Percentiles rank a stretch among this genome's conserved stretches.
Conservation (phyloP, 2,113 vertebrate genomes). For the Smithornis capensis region DNA sequence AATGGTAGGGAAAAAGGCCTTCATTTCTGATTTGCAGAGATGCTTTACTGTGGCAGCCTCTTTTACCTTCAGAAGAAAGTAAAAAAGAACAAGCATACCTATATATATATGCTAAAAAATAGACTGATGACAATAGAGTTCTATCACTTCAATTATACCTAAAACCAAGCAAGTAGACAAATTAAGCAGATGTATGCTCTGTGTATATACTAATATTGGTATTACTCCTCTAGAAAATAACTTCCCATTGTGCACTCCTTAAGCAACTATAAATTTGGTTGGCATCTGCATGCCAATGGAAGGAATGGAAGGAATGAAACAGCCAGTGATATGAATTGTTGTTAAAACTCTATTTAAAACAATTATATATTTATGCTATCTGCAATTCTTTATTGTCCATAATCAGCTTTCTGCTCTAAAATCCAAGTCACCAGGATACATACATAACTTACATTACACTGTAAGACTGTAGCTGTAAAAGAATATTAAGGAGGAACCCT, state of each 20-base stretch:
- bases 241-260: background rate
- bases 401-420: constrained; percentile 24
- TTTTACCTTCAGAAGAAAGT: background rate
- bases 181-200: background rate
- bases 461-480: background rate
- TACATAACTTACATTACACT: background rate
- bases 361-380: background rate
- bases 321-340: background rate
- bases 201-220: background rate
- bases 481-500: background rate
- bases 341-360: constrained; percentile 10
- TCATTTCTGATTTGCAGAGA: background rate
- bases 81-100: background rate
- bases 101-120: background rate
- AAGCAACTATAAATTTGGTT: background rate
- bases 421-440: background rate
- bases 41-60: background rate
- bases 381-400: constrained; percentile 9
- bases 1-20: background rate
- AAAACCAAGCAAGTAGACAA: background rate
- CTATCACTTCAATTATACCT: background rate
- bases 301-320: background rate
- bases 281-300: background rate
- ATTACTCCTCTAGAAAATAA: background rate
- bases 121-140: background rate